Conservation (phyloP, 1,140 invertebrate genomes). For the Microplitis demolitor region DNA sequence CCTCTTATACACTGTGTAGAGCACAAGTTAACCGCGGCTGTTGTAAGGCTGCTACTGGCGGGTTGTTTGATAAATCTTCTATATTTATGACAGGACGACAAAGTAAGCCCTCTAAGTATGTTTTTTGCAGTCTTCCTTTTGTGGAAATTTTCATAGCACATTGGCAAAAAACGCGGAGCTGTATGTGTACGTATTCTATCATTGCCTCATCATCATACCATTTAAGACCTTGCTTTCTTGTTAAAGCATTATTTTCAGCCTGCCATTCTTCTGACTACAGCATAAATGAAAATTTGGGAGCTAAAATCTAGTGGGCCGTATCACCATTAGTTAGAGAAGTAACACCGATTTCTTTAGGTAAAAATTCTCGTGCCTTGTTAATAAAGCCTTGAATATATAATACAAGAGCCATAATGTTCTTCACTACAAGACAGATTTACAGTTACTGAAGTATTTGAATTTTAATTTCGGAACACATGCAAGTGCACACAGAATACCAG, state of each 20-base stretch:
- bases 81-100: neutral
- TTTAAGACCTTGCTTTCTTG: neutral
- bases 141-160: neutral
- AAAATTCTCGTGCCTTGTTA: neutral
- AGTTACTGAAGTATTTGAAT: neutral
- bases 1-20: neutral
- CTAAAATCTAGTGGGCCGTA: neutral
- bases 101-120: neutral
- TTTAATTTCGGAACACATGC: slow-evolving; percentile 32
- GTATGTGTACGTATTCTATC: neutral
- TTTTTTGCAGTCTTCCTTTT: neutral
- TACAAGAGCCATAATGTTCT: neutral
- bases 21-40: neutral
- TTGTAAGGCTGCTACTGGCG: neutral
- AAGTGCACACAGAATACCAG: slow-evolving; percentile 43
- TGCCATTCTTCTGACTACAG: neutral
- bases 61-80: neutral
- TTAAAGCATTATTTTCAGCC: neutral
- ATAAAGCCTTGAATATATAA: slow-evolving; percentile 5
- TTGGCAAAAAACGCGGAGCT: neutral
- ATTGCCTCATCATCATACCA: neutral
- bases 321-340: neutral
- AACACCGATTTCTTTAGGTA: slow-evolving; percentile 19
- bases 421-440: neutral
- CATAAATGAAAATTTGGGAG: neutral